Percentiles rank a stretch among this genome's conserved stretches.
Conservation (phyloP, 2,797 vertebrate genomes). For the Mastacembelus armatus region DNA sequence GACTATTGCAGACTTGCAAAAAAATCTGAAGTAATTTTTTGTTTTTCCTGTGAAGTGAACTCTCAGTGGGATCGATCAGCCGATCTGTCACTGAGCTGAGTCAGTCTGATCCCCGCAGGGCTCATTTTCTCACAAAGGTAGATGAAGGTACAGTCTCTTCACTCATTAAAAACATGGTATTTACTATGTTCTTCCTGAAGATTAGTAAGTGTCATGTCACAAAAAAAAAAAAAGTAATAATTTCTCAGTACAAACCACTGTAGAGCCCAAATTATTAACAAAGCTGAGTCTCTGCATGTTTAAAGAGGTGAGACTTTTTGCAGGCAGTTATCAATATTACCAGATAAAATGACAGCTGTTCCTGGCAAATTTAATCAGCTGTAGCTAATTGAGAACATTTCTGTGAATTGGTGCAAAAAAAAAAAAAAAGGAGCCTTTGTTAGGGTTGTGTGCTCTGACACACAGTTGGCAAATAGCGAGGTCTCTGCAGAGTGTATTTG, state of each 20-base stretch:
- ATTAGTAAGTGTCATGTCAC: background rate
- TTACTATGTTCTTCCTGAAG: background rate
- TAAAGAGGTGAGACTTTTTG: slow-evolving; percentile 17
- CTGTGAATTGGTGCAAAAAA: background rate
- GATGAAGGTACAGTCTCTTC: too few relatives aligned
- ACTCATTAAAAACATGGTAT: too few relatives aligned
- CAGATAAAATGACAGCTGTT: slow-evolving; percentile 12
- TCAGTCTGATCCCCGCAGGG: too few relatives aligned
- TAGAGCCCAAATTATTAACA: slow-evolving; percentile 9
- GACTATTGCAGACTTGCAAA: too few relatives aligned
- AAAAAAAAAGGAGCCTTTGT: slow-evolving; percentile 1
- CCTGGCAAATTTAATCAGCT: slow-evolving; percentile 8
- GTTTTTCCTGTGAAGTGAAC: too few relatives aligned
- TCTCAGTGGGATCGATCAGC: too few relatives aligned
- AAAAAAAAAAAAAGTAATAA: background rate
- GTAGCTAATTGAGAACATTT: slow-evolving; percentile 29
- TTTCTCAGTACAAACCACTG: background rate
- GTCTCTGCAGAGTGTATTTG: background rate
- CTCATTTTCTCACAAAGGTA: too few relatives aligned
- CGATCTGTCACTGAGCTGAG: too few relatives aligned
- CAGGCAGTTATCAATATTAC: background rate
- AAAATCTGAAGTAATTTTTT: too few relatives aligned
- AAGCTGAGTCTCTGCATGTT: slow-evolving; percentile 4
- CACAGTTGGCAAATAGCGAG: background rate
- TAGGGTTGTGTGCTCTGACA: background rate